Base-by-base conservation (phyloP, 2,797 vertebrate species). In the Ptychobarbus kaznakovi region DNA sequence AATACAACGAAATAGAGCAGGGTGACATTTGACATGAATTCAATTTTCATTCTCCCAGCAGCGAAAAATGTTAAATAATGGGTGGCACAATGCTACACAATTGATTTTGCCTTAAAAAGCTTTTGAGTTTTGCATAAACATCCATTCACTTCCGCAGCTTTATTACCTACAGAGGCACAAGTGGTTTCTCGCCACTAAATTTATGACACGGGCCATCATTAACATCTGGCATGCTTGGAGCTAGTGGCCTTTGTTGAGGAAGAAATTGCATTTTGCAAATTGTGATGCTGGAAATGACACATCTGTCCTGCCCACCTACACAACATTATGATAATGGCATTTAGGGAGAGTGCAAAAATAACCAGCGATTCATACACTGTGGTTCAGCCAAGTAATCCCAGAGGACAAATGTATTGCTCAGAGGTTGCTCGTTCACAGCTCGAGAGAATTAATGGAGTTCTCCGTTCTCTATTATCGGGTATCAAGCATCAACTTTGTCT, bases 61-160 rank as follows among this genome's bases (percentile, higher is more conserved):
- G 86, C 66, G 4, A 82, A 82, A 53, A 83, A 25, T 83, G 90
- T 88, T 76, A 15, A 92, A 92, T 94, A 94, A 92, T 92, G 90
- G 83, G 88, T 93, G 92, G 90, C 90, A 90, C 90, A 88, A 89
- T 78, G 90, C 88, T 87, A 88, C 88, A 91, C 93, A 93, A 95
- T 93, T 93, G 91, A 95, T 93, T 94, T 92, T 92, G 88, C 90
- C 84, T 87, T 91, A 91, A 92, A 92, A 93, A 92, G 56, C 46
- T 90, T 92, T 93, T 90, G 90, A 91, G 65, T 94, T 89, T 88
- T 87, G 89, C 90, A 93, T 92, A 93, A 95, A 94, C 91, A 94
- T 91, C 90, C 86, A 91, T 83, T 85, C 78, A 87, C 84, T 91
- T 92, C 90, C 88, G 92, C 85, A 83, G 90, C 91, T 83, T 87